These are phyloP conservation scores for Nylanderia fulva DNA, from an alignment of 1,140 invertebrate species.

Conservation along the genomic window DNA sequence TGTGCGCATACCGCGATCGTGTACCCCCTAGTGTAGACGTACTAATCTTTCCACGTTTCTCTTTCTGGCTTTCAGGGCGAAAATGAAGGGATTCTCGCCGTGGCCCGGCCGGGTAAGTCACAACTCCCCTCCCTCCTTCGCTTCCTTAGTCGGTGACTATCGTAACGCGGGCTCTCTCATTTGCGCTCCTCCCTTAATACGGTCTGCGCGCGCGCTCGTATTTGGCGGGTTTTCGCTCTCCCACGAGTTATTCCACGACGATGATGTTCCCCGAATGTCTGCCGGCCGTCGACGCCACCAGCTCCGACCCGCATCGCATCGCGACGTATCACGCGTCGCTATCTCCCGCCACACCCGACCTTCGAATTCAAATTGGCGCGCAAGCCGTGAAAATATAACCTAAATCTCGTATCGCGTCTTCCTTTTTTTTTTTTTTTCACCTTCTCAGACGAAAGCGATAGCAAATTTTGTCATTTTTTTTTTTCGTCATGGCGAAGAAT, in stretches of 20 bases:
- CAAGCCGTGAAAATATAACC: constrained; percentile 81
- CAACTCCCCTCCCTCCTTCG: too few relatives aligned
- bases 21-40: background rate
- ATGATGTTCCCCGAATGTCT: too few relatives aligned
- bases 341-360: constrained; percentile 81
- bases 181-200: constrained; percentile 20
- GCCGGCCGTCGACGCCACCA: constrained; percentile 43
- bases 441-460: background rate
- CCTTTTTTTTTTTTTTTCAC: too few relatives aligned
- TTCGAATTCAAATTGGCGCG: constrained; percentile 85
- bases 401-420: constrained; percentile 68
- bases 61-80: constrained; percentile 92
- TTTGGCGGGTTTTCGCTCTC: constrained; percentile 67
- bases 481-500: background rate
- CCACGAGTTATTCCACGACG: background rate
- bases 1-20: constrained; percentile 8
- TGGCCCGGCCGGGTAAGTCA: constrained; percentile 96
- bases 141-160: background rate
- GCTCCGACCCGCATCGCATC: background rate
- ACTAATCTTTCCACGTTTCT: constrained; percentile 51
- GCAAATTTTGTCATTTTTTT: background rate
- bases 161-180: constrained; percentile 1
- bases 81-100: constrained; percentile 97
- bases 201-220: constrained; percentile 58
- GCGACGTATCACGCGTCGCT: background rate